phyloP scores from a whole-genome alignment of 2,888 invertebrate genomes.

The Drosophila picticornis region DNA sequence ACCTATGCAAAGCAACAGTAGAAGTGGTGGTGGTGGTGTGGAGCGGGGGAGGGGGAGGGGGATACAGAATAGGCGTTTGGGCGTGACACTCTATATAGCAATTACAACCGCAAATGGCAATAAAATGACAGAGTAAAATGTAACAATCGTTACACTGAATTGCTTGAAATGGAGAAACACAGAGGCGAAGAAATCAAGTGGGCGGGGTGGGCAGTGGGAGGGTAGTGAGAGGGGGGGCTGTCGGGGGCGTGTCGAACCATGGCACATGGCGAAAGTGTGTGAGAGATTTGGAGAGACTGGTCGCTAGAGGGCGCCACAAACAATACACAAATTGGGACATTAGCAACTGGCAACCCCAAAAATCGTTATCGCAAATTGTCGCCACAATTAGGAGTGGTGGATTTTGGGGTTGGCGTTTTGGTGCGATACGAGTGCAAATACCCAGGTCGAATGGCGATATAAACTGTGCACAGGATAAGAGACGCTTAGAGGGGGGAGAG shows the following conservation, averaged over 20 bases:
- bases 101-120: constrained; percentile 80
- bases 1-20: constrained; percentile 29
- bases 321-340: constrained; percentile 65
- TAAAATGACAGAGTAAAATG: constrained; percentile 74
- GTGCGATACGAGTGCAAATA: neutral
- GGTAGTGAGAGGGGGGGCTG: neutral
- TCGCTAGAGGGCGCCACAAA: constrained; percentile 62
- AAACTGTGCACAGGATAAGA: constrained; percentile 19
- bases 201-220: neutral
- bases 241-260: constrained; percentile 27
- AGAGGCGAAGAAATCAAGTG: constrained; percentile 1
- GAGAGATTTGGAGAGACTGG: constrained; percentile 13
- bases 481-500: neutral
- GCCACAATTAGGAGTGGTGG: constrained; percentile 51
- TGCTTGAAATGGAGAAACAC: constrained; percentile 24
- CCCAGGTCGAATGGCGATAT: constrained; percentile 16
- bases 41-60: neutral
- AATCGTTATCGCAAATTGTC: constrained; percentile 66
- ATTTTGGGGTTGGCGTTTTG: neutral
- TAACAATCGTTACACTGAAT: constrained; percentile 53
- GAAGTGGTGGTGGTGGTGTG: neutral
- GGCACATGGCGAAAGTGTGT: constrained; percentile 5
- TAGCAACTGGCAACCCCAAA: constrained; percentile 45
- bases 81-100: constrained; percentile 63
- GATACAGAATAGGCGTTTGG: constrained; percentile 32